These are phyloP conservation scores for Lithophane socia DNA, from an alignment of 2,888 invertebrate species.

Conservation along the genomic window DNA sequence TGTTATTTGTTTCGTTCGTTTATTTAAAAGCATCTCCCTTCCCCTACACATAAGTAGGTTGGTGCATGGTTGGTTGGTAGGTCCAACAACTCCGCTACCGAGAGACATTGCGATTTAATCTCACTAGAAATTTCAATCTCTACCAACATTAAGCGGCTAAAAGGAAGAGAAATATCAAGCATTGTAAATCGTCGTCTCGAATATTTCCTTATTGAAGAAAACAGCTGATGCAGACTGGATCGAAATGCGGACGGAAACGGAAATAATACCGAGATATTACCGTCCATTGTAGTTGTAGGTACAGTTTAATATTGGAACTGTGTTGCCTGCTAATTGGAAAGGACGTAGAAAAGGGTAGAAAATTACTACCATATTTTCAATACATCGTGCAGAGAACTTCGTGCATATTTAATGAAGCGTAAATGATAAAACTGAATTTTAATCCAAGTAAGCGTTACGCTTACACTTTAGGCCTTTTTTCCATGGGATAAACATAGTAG, in stretches of 20 bases:
- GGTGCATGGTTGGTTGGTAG: not conserved
- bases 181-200: constrained; percentile 48
- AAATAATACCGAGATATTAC: constrained; percentile 44
- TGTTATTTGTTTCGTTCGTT: no score
- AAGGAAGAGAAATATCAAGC: constrained; percentile 57
- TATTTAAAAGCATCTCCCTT: no score
- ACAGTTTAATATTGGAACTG: constrained; percentile 41
- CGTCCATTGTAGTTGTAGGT: constrained; percentile 44
- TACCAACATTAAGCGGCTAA: constrained; percentile 7
- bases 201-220: constrained; percentile 66
- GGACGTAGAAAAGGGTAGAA: not conserved
- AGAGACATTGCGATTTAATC: constrained; percentile 33
- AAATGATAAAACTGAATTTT: not conserved
- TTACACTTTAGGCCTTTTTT: not conserved
- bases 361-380: not conserved
- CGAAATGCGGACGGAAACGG: constrained; percentile 58
- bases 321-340: constrained; percentile 2
- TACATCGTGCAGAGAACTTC: not conserved
- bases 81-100: not conserved
- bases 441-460: not conserved
- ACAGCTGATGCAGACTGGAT: constrained; percentile 59
- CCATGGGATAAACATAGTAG: not conserved
- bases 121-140: constrained; percentile 46
- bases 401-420: not conserved
- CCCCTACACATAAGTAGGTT: not conserved